Conservation (phyloP, 2,797 vertebrate species). For the Galago senegalensis region DNA sequence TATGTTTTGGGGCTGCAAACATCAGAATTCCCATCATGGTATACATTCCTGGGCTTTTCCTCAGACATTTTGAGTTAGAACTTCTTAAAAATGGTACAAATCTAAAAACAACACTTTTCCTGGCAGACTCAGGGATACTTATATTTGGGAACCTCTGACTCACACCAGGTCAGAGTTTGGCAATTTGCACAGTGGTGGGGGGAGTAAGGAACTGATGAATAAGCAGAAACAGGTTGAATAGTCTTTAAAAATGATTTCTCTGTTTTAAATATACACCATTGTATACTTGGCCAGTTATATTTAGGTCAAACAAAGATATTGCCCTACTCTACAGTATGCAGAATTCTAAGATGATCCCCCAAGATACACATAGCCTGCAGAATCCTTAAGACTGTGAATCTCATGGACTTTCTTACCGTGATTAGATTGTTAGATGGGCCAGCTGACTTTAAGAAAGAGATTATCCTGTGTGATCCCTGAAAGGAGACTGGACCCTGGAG, state of each 20-base stretch:
- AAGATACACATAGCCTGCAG: neutral
- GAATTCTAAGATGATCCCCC: neutral
- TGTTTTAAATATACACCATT: neutral
- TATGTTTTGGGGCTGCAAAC: neutral
- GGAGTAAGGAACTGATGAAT: neutral
- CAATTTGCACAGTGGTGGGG: neutral
- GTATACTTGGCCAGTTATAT: neutral
- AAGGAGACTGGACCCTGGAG: neutral
- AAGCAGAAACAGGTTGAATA: conserved; percentile 4
- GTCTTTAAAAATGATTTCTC: neutral
- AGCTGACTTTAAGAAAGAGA: neutral
- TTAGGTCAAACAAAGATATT: neutral
- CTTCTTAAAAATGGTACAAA: neutral
- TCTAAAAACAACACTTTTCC: neutral
- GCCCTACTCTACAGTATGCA: neutral
- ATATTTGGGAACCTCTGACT: neutral
- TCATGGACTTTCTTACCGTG: neutral
- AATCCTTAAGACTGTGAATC: neutral
- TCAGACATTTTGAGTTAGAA: neutral
- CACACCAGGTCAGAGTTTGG: neutral
- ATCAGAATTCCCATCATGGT: neutral
- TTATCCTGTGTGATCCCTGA: neutral
- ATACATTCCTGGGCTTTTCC: neutral
- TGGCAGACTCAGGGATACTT: neutral
- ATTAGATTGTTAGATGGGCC: neutral